Conservation (phyloP, 2,888 invertebrate species). For the Ramazzottius varieornatus region DNA sequence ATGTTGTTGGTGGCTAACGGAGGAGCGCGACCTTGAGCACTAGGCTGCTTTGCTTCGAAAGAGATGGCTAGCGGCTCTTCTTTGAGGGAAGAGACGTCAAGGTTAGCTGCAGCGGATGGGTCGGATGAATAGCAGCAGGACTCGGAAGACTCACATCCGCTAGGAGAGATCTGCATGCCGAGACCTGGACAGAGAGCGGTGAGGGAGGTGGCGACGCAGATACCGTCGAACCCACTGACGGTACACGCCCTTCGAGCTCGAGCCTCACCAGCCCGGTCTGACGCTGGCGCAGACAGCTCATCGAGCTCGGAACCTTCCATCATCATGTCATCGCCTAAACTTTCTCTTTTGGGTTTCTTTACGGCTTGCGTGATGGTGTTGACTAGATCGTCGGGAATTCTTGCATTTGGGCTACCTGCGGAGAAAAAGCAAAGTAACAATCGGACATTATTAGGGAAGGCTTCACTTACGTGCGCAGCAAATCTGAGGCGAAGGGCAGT, state of each 20-base stretch:
- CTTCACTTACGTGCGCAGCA: not conserved
- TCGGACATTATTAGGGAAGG: not conserved
- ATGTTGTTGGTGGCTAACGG: not conserved
- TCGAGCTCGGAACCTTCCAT: not conserved
- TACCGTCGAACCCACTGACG: not conserved
- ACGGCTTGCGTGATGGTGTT: not conserved
- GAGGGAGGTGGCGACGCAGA: not conserved
- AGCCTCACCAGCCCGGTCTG: not conserved
- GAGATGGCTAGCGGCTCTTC: not conserved
- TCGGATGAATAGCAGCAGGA: constrained; percentile 3
- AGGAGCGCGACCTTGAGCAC: not conserved
- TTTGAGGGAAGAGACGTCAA: not conserved
- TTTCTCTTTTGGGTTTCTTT: not conserved
- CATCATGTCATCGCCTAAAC: not conserved
- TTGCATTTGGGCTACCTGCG: not conserved
- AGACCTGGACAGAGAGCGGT: not conserved
- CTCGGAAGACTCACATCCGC: not conserved
- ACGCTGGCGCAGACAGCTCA: too few relatives aligned
- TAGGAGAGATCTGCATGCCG: not conserved
- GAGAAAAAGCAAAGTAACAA: not conserved
- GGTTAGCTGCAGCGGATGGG: not conserved
- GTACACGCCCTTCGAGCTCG: not conserved
- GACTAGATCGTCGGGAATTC: not conserved
- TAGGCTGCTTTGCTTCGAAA: not conserved
- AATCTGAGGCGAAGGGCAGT: not conserved